phyloP scores from a whole-genome alignment of 1,140 invertebrate genomes.

The Onthophagus taurus region DNA sequence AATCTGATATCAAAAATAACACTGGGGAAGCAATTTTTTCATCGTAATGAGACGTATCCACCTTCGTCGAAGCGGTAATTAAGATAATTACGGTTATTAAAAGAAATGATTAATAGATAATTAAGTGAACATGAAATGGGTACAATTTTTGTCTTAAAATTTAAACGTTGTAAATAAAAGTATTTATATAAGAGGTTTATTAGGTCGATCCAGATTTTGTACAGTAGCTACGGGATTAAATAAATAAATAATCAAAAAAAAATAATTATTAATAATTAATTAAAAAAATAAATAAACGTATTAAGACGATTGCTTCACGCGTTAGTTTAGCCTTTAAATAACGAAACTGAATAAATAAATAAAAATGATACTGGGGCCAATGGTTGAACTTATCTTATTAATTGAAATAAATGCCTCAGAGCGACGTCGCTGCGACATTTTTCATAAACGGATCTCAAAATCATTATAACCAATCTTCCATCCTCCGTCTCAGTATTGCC shows the following conservation, averaged over 20 bases:
- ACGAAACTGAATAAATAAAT: neutral
- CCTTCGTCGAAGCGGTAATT: neutral
- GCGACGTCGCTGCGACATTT: too few species aligned
- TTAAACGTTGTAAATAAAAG: conserved; percentile 13
- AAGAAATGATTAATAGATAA: conserved; percentile 10
- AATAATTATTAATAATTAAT: neutral
- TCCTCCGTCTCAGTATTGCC: neutral
- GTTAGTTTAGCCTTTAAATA: neutral
- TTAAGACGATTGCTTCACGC: neutral
- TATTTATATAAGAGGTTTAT: conserved; percentile 5
- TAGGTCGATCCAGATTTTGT: conserved; percentile 30
- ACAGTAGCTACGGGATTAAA: conserved; percentile 21
- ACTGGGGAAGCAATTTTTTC: neutral
- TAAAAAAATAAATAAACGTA: neutral
- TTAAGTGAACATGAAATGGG: conserved; percentile 11
- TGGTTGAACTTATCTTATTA: conserved; percentile 29
- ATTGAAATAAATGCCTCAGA: conserved; percentile 26
- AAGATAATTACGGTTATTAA: conserved; percentile 10
- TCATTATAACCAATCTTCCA: neutral
- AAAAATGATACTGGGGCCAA: conserved; percentile 28
- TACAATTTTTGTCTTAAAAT: conserved; percentile 18
- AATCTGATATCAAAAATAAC: neutral
- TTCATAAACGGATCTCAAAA: conserved; percentile 3
- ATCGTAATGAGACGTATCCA: neutral
- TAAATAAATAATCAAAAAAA: conserved; percentile 12